Conservation (phyloP, 1,140 invertebrate species). For the Adelges cooleyi region DNA sequence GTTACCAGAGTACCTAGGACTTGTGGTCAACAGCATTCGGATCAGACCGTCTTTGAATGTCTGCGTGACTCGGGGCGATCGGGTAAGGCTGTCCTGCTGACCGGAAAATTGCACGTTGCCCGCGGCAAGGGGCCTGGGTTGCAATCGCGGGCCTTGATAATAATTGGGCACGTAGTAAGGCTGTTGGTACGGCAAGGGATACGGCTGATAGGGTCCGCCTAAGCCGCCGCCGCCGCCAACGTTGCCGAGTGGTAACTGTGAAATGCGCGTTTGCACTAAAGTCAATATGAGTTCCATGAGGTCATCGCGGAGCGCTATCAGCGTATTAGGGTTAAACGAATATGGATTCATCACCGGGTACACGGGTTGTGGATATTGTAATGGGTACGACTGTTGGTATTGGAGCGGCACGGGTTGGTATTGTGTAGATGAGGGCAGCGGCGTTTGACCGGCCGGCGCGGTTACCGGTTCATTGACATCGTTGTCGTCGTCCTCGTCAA, state of each 20-base stretch:
- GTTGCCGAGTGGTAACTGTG: not conserved
- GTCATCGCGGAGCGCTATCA: conserved; percentile 38
- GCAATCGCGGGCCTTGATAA: conserved; percentile 1
- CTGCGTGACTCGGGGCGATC: conserved; percentile 1
- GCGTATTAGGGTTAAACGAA: conserved; percentile 39
- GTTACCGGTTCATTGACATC: not conserved
- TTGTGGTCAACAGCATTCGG: conserved; percentile 31
- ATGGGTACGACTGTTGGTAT: conserved; percentile 36
- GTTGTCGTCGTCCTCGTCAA: conserved; percentile 2
- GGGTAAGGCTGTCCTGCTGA: conserved; percentile 5
- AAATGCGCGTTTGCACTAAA: conserved; percentile 32
- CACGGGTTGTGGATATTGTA: not conserved
- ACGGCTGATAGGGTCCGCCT: not conserved
- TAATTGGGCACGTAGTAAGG: conserved; percentile 7
- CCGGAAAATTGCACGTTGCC: conserved; percentile 6
- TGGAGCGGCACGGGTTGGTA: conserved; percentile 36
- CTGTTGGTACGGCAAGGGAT: conserved; percentile 8
- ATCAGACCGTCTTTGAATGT: conserved; percentile 29
- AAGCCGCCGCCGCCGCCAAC: not conserved
- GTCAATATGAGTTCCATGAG: conserved; percentile 35
- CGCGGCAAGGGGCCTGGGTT: not conserved
- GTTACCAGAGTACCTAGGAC: conserved; percentile 22
- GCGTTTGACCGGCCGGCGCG: conserved; percentile 35
- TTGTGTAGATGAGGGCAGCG: conserved; percentile 35
- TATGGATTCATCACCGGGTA: conserved; percentile 30